Evolutionary conservation across 2,888 invertebrate species (phyloP).

Genomic region (Agriotes lineatus): DNA sequence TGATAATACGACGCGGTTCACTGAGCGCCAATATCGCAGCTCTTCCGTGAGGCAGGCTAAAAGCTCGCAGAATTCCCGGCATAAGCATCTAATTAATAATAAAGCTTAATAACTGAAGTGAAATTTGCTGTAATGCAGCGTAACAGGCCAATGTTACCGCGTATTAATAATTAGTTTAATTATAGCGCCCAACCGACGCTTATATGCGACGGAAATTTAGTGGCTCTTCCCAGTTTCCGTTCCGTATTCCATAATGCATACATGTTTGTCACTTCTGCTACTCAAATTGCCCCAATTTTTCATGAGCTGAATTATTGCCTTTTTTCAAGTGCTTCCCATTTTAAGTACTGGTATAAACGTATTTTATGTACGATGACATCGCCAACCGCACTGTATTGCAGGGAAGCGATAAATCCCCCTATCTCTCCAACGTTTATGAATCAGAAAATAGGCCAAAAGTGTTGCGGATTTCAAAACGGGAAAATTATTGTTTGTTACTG

Average conservation of each 20-base stretch:
- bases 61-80: neutral
- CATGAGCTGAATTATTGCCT: neutral
- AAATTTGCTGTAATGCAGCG: slow-evolving; percentile 32
- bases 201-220: slow-evolving; percentile 15
- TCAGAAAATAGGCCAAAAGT: too few relatives aligned
- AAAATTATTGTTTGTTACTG: too few relatives aligned
- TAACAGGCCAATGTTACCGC: slow-evolving; percentile 33
- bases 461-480: too few relatives aligned
- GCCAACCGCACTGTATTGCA: neutral
- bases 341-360: neutral
- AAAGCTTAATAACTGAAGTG: slow-evolving; percentile 31
- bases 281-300: neutral
- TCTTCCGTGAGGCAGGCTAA: neutral
- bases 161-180: slow-evolving; percentile 38
- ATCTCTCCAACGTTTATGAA: too few relatives aligned
- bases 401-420: too few relatives aligned
- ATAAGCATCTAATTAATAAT: slow-evolving; percentile 28
- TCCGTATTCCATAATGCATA: neutral
- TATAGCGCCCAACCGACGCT: slow-evolving; percentile 21
- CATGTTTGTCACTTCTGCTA: neutral
- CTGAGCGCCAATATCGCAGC: neutral
- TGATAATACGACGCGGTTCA: neutral
- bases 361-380: neutral
- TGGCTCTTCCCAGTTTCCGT: slow-evolving; percentile 6
- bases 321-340: neutral